Base-by-base conservation (phyloP, 2,113 vertebrate species). In the Rhinopithecus roxellana region DNA sequence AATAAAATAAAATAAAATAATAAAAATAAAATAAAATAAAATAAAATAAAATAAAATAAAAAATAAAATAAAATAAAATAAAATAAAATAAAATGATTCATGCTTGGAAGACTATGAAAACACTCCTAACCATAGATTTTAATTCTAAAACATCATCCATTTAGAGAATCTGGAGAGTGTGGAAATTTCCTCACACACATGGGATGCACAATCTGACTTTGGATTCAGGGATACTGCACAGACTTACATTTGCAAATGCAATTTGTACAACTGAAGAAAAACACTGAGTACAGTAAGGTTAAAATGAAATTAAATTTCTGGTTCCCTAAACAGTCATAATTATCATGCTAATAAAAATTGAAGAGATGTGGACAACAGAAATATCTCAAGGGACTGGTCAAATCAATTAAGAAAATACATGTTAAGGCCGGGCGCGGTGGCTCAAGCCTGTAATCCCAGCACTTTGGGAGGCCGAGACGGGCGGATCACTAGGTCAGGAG, bases 71-170 rank as follows among this genome's bases (percentile, higher is more conserved):
- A 61, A 27, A 61, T 61, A 27, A 27, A 27, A 61, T 11, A 57
- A 57, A 27, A 61, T 27, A 64, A 64, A 30, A 64, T 30, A 64
- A 64, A 30, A 64, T 55, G 27, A 48, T 80, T 6, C 92, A 52
- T 30, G 59, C 4, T 57, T 96, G 43, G 79, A 91, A 95, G 18
- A 89, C 43, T 23, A 95, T 77, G 74, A 92, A 90, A 95, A 92
- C 38, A 40, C 72, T 95, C 59, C 55, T 81, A 43, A 48, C 59
- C 67, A 75, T 27, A 82, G 67, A 75, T 96, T 95, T 87, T 70
- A 72, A 87, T 75, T 95, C 27, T 75, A 95, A 84, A 94, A 67
- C 3, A 40, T 40, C 8, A 94, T 86, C 87, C 57, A 92, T 38
- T 72, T 64, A 85, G n/a, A 70, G 40, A 83, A 55, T 72, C 52